A percentile compares a stretch with the other conserved stretches of the same genome.
phyloP scores from a whole-genome alignment of 2,888 invertebrate genomes.

The Mythimna vitellina region DNA sequence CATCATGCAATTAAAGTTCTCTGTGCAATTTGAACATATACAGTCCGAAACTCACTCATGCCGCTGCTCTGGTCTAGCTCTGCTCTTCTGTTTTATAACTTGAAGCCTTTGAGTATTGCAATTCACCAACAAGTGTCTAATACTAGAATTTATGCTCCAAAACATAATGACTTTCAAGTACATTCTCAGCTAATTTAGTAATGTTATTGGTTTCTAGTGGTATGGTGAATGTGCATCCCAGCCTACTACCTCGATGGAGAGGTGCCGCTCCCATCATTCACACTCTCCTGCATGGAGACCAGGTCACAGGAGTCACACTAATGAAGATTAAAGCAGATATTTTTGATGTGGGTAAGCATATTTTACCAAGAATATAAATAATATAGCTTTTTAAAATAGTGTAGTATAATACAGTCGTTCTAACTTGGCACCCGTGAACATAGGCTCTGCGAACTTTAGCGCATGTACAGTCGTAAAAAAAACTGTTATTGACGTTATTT shows the following conservation, averaged over 20 bases:
- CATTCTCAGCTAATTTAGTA: not conserved
- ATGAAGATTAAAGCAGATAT: slow-evolving; percentile 96
- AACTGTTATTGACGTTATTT: too few species aligned
- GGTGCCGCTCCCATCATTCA: slow-evolving; percentile 98
- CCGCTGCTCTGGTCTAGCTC: not conserved
- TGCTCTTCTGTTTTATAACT: not conserved
- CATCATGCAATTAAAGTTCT: too few species aligned
- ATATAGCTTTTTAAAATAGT: not conserved
- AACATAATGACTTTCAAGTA: not conserved
- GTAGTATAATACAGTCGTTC: too few species aligned
- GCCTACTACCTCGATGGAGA: slow-evolving; percentile 97
- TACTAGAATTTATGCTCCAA: not conserved
- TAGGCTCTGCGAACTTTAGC: too few species aligned
- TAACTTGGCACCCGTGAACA: too few species aligned
- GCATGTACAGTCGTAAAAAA: too few species aligned
- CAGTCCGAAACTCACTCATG: not conserved
- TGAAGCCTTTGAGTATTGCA: not conserved
- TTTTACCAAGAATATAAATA: not conserved
- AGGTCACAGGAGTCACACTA: slow-evolving; percentile 95
- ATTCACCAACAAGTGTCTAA: not conserved
- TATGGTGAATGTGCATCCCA: slow-evolving; percentile 98
- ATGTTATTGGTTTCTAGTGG: slow-evolving; percentile 90
- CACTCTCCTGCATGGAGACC: slow-evolving; percentile 95
- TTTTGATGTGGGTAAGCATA: slow-evolving; percentile 94
- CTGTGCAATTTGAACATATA: too few species aligned